These are phyloP conservation scores for Serrognathus titanus DNA, from an alignment of 2,888 invertebrate species.

Conservation along the genomic window DNA sequence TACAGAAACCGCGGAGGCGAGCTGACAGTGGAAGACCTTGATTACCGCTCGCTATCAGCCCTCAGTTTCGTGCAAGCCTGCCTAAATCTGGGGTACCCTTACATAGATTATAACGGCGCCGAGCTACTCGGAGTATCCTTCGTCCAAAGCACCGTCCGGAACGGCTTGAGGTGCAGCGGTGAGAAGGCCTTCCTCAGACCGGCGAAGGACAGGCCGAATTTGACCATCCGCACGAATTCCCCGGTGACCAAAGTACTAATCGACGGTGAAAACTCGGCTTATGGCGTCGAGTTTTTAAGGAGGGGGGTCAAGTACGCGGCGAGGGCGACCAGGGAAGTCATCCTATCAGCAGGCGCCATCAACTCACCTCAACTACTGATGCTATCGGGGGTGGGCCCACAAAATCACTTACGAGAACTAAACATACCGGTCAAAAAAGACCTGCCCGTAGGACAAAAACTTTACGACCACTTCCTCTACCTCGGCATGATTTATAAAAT, in stretches of 20 bases:
- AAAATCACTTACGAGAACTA: slow-evolving; percentile 40
- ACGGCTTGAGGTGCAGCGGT: slow-evolving; percentile 53
- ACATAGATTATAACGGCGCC: slow-evolving; percentile 20
- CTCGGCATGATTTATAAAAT: slow-evolving; percentile 57
- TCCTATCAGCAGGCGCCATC: slow-evolving; percentile 63
- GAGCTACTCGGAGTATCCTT: slow-evolving; percentile 41
- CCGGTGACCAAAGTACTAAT: slow-evolving; percentile 57
- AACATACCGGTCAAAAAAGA: slow-evolving; percentile 44
- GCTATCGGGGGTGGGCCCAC: slow-evolving; percentile 62
- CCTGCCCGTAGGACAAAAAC: slow-evolving; percentile 53
- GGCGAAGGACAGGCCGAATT: slow-evolving; percentile 40
- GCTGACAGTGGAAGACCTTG: slow-evolving; percentile 15
- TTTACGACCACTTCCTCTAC: slow-evolving; percentile 68
- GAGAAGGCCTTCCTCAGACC: slow-evolving; percentile 57
- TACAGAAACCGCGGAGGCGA: slow-evolving; percentile 23
- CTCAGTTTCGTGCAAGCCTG: slow-evolving; percentile 20
- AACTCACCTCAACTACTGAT: slow-evolving; percentile 61
- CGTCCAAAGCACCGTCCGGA: slow-evolving; percentile 45
- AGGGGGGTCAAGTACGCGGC: slow-evolving; percentile 51
- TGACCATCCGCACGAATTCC: slow-evolving; percentile 54
- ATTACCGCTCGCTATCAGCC: slow-evolving; percentile 7
- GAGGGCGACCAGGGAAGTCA: slow-evolving; percentile 65
- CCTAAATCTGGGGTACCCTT: slow-evolving; percentile 31
- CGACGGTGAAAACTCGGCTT: slow-evolving; percentile 36
- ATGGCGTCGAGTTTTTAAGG: slow-evolving; percentile 44